Evolutionary conservation across 2,113 vertebrate genomes (phyloP), one percentile per base, ranked within the genome.

Genomic region (Daboia siamensis): DNA sequence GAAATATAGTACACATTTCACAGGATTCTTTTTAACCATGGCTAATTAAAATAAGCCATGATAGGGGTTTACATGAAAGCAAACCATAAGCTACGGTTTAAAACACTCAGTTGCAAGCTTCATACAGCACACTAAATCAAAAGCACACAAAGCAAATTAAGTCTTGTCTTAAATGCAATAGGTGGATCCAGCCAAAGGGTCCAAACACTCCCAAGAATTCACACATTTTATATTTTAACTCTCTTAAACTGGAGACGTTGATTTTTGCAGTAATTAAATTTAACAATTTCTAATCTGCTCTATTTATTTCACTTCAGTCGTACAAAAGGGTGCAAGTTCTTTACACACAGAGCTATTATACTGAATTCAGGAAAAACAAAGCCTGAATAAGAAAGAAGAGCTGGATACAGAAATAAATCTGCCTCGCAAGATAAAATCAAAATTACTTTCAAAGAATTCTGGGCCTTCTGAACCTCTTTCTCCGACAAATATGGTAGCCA

Each of bases 381-480:
- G 9, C 74, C 55, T 69, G 44, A 93, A 10, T 5, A 0, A 0
- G 48, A 69, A 0, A 0, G 48, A 69, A 69, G 61, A 7, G 17
- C 74, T 90, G 64, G 23, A 46, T 56, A 90, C 46, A 39, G 51
- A 2, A 17, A 74, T 59, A 2, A 6, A 23, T 0, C 5, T 0
- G 0, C 33, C 64, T n/a, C 15, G 33, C 3, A 39, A 33, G 3
- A 85, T 26, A 52, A 90, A 91, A 74, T 0, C 54, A 59, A 46
- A 87, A 29, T 29, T 55, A 24, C 54, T 69, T 33, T 29, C 0
- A 0, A 69, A 3, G 39, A 0, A 0, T 0, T 5, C 0, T 0
- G 0, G 39, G 69, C 90, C 91, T 90, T 91, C 52, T 5, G 90
- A 59, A 88, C 44, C 85, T 59, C 21, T 0, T n/a, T 56, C 64